Percentiles rank a stretch among this genome's conserved stretches.
These are phyloP conservation scores for Hypomecis punctinalis DNA, from an alignment of 2,888 invertebrate genomes.

Conservation along the genomic window DNA sequence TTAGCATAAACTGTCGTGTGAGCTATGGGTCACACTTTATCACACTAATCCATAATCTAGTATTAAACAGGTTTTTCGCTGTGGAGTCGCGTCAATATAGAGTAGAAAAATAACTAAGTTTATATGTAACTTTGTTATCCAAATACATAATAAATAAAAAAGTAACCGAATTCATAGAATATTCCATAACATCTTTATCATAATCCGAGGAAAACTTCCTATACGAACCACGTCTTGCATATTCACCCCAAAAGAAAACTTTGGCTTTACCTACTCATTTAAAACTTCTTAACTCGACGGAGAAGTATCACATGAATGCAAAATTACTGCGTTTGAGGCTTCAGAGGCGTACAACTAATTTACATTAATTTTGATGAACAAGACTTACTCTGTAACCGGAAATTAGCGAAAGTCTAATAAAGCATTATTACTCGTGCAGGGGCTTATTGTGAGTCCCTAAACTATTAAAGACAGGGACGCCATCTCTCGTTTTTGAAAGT, in stretches of 20 bases:
- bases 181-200: conserved; percentile 1
- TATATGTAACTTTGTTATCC: no score
- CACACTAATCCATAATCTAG: no score
- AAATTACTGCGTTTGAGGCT: conserved; percentile 23
- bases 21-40: no score
- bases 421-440: background rate
- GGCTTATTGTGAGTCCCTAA: background rate
- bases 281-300: conserved; percentile 17
- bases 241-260: conserved; percentile 23
- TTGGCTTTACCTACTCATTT: conserved; percentile 23
- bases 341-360: conserved; percentile 17
- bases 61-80: no score
- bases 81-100: no score
- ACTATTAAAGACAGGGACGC: background rate
- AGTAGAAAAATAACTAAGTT: no score
- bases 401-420: conserved; percentile 3
- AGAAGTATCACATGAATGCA: conserved; percentile 27
- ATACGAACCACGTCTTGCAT: conserved; percentile 15
- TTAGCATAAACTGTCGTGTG: no score
- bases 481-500: background rate
- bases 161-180: background rate
- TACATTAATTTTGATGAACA: conserved; percentile 19
- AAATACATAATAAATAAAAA: conserved; percentile 8
- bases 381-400: conserved; percentile 2
- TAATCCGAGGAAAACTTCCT: conserved; percentile 10